Base-by-base conservation (phyloP, 1,140 invertebrate species). In the Caenorhabditis tropicalis region DNA sequence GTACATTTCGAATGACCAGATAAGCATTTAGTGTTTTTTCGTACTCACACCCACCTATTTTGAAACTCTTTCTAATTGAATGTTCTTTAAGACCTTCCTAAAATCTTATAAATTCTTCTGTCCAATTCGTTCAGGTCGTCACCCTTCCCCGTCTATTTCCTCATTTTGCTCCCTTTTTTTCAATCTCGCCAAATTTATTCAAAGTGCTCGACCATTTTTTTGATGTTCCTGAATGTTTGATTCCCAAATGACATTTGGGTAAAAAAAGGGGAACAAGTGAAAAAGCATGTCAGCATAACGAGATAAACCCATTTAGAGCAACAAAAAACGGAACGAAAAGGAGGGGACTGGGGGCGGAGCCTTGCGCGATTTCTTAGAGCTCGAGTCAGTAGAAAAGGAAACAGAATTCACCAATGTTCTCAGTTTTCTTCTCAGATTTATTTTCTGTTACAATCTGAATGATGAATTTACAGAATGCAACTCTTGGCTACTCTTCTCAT, bases 281-380 rank as follows among this genome's bases (percentile, higher is more conserved):
- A 19, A 65, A 65, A 65, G n/a, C 58, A 65, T 46, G 65, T 74
- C 33, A 74, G 36, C 65, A 43, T 74, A 74, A 74, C 65, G 36
- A 74, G 65, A 43, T 74, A 74, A 74, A 46, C 10, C 65, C 43
- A 74, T 74, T 43, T 19, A 70, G 36, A 39, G 65, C 36, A 19
- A 74, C 33, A 74, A 74, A 74, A 74, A 74, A 24, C 1, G 16
- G 15, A 74, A 24, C 9, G 65, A 74, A 43, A 24, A 74, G 29
- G n/a, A 10, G 65, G n/a, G n/a, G 36, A 24, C 3, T 36, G 2
- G 6, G 65, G 36, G 65, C 65, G 65, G 65, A 43, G 65, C n/a
- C 12, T 46, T 4, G 48, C 7, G 6, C 16, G 58, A 65, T 33
- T 74, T 74, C 29, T 74, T 10, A 46, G 36, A 43, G 36, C 65